These are phyloP conservation scores for Amia ocellicauda DNA, from an alignment of 2,113 vertebrate genomes.

Conservation along the genomic window DNA sequence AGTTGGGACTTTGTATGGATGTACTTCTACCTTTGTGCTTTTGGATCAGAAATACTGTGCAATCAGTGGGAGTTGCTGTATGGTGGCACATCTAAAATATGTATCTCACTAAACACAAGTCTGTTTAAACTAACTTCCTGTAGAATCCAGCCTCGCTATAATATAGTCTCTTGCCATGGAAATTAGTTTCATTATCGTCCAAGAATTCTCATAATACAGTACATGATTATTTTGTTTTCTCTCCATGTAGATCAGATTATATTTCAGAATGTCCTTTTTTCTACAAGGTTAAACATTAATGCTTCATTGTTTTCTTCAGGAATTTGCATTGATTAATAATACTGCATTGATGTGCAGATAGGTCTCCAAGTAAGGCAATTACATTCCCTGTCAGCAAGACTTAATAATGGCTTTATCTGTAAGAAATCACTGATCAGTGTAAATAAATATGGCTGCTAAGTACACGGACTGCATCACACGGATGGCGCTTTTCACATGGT, in stretches of 20 bases:
- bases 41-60: too few relatives aligned
- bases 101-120: too few relatives aligned
- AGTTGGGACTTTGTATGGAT: too few relatives aligned
- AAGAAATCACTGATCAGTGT: slow-evolving; percentile 7
- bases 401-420: slow-evolving; percentile 43
- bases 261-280: slow-evolving; percentile 15
- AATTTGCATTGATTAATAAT: background rate
- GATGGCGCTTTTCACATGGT: background rate
- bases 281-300: slow-evolving; percentile 41
- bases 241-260: too few relatives aligned
- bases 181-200: background rate
- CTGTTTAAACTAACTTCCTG: too few relatives aligned
- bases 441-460: slow-evolving; percentile 18
- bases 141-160: too few relatives aligned
- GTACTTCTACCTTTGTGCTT: too few relatives aligned
- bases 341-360: slow-evolving; percentile 9
- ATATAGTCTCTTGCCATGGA: too few relatives aligned
- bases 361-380: slow-evolving; percentile 11
- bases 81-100: too few relatives aligned
- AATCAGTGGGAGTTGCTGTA: too few relatives aligned
- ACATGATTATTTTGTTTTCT: too few relatives aligned
- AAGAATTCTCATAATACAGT: too few relatives aligned
- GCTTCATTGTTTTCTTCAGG: slow-evolving; percentile 9
- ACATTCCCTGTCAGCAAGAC: slow-evolving; percentile 39
- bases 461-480: slow-evolving; percentile 13